Evolutionary conservation across 2,113 vertebrate species (phyloP).

Genomic region (Ailurus styani): DNA sequence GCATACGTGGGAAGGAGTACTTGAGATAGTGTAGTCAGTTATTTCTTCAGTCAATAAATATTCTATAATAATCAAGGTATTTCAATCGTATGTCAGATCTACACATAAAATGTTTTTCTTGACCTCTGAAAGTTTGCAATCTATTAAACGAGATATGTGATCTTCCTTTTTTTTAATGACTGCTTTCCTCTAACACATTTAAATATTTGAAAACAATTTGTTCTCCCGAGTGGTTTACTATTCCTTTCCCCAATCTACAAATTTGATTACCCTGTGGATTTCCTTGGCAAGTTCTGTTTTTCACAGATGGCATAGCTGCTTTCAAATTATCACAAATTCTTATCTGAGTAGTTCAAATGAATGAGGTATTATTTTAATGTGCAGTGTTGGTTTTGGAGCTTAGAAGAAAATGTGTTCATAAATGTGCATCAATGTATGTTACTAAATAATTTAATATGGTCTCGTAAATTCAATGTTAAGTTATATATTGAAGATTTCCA

Average conservation of each 20-base stretch:
- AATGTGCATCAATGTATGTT: neutral
- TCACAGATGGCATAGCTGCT: constrained; percentile 30
- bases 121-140: neutral
- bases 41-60: neutral
- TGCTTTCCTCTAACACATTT: constrained; percentile 2
- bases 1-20: neutral
- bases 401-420: neutral
- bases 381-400: neutral
- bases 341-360: constrained; percentile 32
- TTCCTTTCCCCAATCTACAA: neutral
- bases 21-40: neutral
- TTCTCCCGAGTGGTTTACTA: constrained; percentile 18
- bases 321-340: constrained; percentile 48
- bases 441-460: neutral
- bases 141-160: neutral
- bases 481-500: neutral
- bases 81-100: neutral
- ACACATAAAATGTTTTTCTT: neutral
- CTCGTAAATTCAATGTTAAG: neutral
- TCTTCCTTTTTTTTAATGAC: neutral
- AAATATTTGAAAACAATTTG: constrained; percentile 48
- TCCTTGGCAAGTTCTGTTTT: constrained; percentile 18
- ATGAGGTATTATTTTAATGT: constrained; percentile 30
- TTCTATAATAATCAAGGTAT: neutral
- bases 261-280: constrained; percentile 36